Evolutionary conservation across 2,888 invertebrate genomes (phyloP).

Genomic region (Desoria tigrina): DNA sequence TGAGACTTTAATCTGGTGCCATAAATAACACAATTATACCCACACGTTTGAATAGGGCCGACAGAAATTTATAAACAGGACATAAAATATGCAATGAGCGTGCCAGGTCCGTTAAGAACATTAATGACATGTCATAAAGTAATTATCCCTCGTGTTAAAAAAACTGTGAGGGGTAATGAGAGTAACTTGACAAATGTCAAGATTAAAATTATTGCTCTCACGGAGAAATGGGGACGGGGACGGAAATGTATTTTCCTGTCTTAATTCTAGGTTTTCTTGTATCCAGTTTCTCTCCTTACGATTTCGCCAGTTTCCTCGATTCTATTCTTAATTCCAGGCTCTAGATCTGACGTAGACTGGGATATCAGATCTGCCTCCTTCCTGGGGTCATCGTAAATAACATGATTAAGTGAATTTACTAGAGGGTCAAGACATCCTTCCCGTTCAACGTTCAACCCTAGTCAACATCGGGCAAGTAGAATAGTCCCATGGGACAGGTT

Average conservation of each 20-base stretch:
- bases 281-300: no score
- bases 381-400: background rate
- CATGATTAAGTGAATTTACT: background rate
- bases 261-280: no score
- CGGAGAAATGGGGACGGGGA: no score
- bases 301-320: no score
- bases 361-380: no score
- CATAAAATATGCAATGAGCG: constrained; percentile 10
- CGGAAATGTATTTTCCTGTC: no score
- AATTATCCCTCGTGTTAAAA: background rate
- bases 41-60: background rate
- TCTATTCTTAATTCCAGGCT: no score
- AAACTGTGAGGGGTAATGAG: background rate
- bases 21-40: constrained; percentile 11
- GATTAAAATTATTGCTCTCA: no score
- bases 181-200: background rate
- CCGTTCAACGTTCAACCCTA: no score
- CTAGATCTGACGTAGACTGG: no score
- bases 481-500: no score
- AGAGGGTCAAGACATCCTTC: constrained; percentile 1
- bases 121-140: constrained; percentile 19
- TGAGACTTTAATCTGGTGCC: constrained; percentile 16
- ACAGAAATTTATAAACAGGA: background rate
- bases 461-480: no score
- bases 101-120: background rate